Conservation (phyloP, 2,888 invertebrate species). For the Priapulus caudatus region DNA sequence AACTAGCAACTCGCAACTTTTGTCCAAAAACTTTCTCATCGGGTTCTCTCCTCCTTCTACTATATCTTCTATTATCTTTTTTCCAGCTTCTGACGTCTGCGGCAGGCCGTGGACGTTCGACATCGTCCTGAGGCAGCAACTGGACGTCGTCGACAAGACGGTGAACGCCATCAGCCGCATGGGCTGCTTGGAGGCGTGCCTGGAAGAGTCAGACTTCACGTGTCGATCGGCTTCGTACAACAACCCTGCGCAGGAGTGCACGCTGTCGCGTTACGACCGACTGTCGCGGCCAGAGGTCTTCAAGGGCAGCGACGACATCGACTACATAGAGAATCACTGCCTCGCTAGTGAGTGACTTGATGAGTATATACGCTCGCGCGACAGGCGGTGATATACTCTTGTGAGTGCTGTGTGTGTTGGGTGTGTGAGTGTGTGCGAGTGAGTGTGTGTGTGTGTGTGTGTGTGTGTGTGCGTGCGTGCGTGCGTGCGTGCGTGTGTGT, state of each 20-base stretch:
- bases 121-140: not conserved
- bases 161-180: not conserved
- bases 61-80: not conserved
- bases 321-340: slow-evolving; percentile 3
- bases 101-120: not conserved
- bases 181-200: not conserved
- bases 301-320: not conserved
- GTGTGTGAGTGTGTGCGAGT: too few relatives aligned
- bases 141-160: not conserved
- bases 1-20: too few relatives aligned
- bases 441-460: too few relatives aligned
- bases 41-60: too few relatives aligned
- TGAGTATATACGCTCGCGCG: too few relatives aligned
- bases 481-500: too few relatives aligned
- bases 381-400: too few relatives aligned
- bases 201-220: not conserved
- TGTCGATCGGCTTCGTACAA: not conserved
- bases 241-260: not conserved
- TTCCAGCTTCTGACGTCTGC: not conserved
- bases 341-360: not conserved
- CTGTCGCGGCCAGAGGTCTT: not conserved
- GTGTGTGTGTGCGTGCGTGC: too few relatives aligned
- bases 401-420: too few relatives aligned
- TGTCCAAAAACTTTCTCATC: too few relatives aligned
- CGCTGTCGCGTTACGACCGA: not conserved